These are phyloP conservation scores for Apaloderma vittatum DNA, from an alignment of 2,113 vertebrate species.

Conservation along the genomic window DNA sequence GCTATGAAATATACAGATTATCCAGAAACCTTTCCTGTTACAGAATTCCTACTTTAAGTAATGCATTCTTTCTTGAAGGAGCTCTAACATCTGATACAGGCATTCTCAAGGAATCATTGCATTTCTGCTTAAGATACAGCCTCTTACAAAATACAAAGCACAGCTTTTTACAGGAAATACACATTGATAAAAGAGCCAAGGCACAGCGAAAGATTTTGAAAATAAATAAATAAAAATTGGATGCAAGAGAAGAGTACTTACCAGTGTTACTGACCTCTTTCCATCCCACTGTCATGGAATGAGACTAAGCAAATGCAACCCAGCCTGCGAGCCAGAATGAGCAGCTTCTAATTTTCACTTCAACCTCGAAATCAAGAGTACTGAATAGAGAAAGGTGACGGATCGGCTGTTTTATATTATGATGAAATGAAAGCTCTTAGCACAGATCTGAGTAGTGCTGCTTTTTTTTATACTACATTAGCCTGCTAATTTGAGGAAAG, in stretches of 20 bases:
- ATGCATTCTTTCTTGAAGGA: slow-evolving; percentile 61
- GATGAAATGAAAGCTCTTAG: slow-evolving; percentile 79
- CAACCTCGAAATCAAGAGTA: slow-evolving; percentile 77
- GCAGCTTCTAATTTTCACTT: slow-evolving; percentile 82
- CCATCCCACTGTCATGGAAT: slow-evolving; percentile 48
- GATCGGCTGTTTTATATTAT: slow-evolving; percentile 79
- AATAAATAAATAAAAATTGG: slow-evolving; percentile 36
- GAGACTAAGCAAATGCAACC: slow-evolving; percentile 65
- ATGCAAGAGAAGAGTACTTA: slow-evolving; percentile 75
- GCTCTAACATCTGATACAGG: slow-evolving; percentile 50
- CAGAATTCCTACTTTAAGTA: slow-evolving; percentile 68
- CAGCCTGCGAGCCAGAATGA: slow-evolving; percentile 72
- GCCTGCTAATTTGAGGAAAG: slow-evolving; percentile 83
- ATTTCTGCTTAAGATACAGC: slow-evolving; percentile 26
- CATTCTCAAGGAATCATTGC: slow-evolving; percentile 56
- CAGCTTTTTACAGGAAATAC: slow-evolving; percentile 9
- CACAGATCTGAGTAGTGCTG: slow-evolving; percentile 73
- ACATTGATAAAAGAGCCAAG: slow-evolving; percentile 34
- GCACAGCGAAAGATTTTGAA: neutral
- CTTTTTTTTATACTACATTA: slow-evolving; percentile 78
- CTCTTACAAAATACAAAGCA: neutral
- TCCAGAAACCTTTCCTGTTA: slow-evolving; percentile 32
- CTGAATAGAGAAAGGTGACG: slow-evolving; percentile 73
- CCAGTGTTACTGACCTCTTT: slow-evolving; percentile 77
- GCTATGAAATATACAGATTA: slow-evolving; percentile 61